Conservation (phyloP, 2,113 vertebrate genomes). For the Thamnophis sirtalis region DNA sequence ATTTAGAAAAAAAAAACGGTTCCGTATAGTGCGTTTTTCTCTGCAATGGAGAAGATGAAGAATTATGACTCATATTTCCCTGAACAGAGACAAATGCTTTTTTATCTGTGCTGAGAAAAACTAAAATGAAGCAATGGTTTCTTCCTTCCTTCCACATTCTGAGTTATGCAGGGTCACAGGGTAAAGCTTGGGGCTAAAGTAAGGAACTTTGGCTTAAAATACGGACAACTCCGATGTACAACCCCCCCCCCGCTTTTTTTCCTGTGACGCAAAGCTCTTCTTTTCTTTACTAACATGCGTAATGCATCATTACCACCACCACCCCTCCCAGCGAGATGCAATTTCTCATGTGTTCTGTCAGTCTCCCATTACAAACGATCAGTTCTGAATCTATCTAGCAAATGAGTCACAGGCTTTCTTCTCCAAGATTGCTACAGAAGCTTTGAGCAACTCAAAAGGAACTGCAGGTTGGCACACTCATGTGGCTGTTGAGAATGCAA, state of each 20-base stretch:
- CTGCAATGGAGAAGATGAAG: background rate
- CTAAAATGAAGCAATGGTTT: background rate
- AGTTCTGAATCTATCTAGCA: background rate
- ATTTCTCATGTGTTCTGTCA: background rate
- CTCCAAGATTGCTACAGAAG: background rate
- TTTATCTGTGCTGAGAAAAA: background rate
- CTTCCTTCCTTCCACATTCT: background rate
- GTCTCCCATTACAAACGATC: background rate
- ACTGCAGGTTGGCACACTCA: background rate
- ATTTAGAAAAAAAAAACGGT: background rate
- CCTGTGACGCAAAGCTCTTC: background rate
- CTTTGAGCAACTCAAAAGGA: background rate
- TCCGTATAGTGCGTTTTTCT: background rate
- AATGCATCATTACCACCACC: background rate
- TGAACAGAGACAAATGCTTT: background rate
- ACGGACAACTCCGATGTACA: background rate
- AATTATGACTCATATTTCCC: background rate
- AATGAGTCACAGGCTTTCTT: background rate
- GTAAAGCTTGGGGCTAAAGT: background rate
- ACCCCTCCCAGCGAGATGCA: background rate
- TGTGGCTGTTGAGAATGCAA: background rate
- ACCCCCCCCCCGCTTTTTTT: rapidly evolving
- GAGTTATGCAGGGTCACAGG: background rate
- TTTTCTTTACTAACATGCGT: slow-evolving; percentile 6
- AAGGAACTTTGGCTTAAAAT: background rate